A percentile compares a stretch with the other conserved stretches of the same genome.
Evolutionary conservation across 2,797 vertebrate genomes (phyloP).

Genomic region (Neosilurus hyrtlii): DNA sequence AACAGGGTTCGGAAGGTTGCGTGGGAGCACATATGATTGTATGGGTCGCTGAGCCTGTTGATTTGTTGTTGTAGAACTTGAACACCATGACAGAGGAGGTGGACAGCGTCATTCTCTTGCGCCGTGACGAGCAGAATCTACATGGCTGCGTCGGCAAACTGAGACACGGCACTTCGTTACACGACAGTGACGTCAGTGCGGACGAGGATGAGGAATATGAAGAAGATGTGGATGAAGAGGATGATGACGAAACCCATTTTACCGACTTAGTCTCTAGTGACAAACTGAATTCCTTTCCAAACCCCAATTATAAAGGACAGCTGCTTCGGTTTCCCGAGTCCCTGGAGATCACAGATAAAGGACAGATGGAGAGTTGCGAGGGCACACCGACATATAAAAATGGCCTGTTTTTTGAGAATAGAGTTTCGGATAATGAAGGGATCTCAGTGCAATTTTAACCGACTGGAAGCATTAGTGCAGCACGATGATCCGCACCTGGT

Average conservation of each 20-base stretch:
- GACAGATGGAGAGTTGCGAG: constrained; percentile 37
- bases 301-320: constrained; percentile 54
- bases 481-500: neutral
- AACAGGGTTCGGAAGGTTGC: too few species aligned
- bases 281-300: constrained; percentile 34
- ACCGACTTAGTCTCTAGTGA: neutral
- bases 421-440: constrained; percentile 16
- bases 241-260: neutral
- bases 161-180: constrained; percentile 32
- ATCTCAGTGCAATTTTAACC: constrained; percentile 25
- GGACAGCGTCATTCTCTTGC: constrained; percentile 46
- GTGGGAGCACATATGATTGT: neutral
- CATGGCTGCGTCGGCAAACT: neutral
- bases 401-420: constrained; percentile 47
- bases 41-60: neutral
- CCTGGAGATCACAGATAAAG: constrained; percentile 29
- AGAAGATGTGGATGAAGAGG: constrained; percentile 26
- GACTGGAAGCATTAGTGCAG: neutral
- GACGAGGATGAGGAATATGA: constrained; percentile 29
- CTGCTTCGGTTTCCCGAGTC: constrained; percentile 26
- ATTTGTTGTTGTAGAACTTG: constrained; percentile 33
- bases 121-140: constrained; percentile 20
- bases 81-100: constrained; percentile 36
- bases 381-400: constrained; percentile 42
- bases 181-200: constrained; percentile 11